These are phyloP conservation scores for Drosophila mauritiana DNA, from an alignment of 1,140 invertebrate genomes.

Conservation along the genomic window DNA sequence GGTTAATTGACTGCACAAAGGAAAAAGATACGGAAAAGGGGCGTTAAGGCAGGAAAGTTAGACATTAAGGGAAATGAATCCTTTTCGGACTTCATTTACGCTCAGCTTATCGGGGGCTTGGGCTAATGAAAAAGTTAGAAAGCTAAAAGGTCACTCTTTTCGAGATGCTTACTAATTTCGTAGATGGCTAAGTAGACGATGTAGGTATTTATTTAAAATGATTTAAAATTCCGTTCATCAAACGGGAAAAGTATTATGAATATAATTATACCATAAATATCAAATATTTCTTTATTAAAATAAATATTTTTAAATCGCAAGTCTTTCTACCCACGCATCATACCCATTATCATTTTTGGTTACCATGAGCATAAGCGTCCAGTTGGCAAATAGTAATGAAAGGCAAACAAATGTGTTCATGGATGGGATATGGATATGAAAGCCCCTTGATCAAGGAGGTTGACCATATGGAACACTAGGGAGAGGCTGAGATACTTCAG, in stretches of 20 bases:
- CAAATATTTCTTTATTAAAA: not conserved
- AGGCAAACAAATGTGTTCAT: constrained; percentile 67
- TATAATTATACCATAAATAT: no score
- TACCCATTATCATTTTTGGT: constrained; percentile 7
- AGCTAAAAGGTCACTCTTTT: not conserved
- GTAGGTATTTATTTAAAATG: no score
- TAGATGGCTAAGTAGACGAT: not conserved
- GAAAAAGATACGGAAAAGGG: constrained; percentile 28
- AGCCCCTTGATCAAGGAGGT: constrained; percentile 16
- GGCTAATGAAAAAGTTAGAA: constrained; percentile 25
- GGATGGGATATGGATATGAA: constrained; percentile 26
- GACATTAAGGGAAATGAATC: constrained; percentile 41
- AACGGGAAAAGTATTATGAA: no score
- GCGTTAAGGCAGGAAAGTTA: constrained; percentile 6
- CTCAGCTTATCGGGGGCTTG: constrained; percentile 11
- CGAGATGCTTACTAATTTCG: not conserved
- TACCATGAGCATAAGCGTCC: constrained; percentile 12
- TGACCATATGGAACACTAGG: constrained; percentile 3
- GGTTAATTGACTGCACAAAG: constrained; percentile 74
- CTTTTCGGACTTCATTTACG: constrained; percentile 53
- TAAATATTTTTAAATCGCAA: not conserved
- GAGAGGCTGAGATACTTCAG: constrained; percentile 12
- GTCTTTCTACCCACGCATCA: not conserved
- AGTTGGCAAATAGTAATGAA: constrained; percentile 69
- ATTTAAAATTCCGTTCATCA: no score